Evolutionary conservation across 2,797 vertebrate species (phyloP), one percentile per base, ranked within the genome.

Genomic region (Anguilla obscura): DNA sequence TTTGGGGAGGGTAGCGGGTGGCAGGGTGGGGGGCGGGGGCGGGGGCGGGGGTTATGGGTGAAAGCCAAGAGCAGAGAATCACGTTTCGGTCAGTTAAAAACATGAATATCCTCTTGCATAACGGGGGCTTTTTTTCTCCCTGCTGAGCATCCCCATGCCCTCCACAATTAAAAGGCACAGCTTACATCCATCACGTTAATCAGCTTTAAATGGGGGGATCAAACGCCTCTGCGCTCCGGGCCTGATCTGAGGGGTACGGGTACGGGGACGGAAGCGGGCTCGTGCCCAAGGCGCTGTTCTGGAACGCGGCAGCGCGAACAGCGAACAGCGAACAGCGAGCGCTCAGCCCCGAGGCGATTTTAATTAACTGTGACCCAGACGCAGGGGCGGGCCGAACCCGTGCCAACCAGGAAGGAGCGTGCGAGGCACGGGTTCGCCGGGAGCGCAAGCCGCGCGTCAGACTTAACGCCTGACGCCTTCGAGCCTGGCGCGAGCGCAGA

Each of bases 121-220:
- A 82, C 24, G 79, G 7, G 79, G 79, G 40, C 40, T 45, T 45
- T 45, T 45, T 82, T 48, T n/a, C 40, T 24, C 79, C 79, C 79
- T 3, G 45, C 21, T 82, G 40, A 82, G 79, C 40, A 50, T 82
- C 79, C 79, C 79, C 18, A 50, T n/a, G 79, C 79, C 0, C 79
- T n/a, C 45, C 45, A 45, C 79, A 82, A 82, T 82, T 82, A 82
- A 82, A 82, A 82, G 7, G 10, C 79, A n/a, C 18, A 82, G 45
- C 79, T 82, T 2, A 82, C 79, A 82, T 48, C 45, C 79, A 82
- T 82, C 79, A 82, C 14, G 79, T 24, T 82, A 82, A 50, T 82
- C 79, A 82, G 79, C 79, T 82, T 82, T 82, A 82, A 82, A 82
- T 50, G 10, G 79, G 40, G 45, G 79, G 36, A 82, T 82, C 21